Percentiles rank a stretch among this genome's conserved stretches.
Conservation (phyloP, 2,888 invertebrate genomes). For the Allolobophora icterica region DNA sequence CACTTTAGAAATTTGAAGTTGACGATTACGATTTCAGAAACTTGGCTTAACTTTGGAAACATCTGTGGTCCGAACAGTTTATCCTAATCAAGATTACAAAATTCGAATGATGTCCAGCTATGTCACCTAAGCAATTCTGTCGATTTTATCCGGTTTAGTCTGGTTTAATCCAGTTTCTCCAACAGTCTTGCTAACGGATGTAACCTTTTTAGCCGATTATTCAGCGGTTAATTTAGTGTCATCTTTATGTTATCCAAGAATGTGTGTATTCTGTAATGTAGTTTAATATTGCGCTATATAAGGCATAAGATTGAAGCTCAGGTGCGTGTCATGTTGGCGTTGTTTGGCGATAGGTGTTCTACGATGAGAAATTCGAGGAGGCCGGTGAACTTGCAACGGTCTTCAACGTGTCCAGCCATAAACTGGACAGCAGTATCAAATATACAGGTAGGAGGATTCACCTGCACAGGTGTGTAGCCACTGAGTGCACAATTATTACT, state of each 20-base stretch:
- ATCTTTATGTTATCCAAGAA: too few relatives aligned
- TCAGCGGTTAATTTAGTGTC: not conserved
- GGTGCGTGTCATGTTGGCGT: not conserved
- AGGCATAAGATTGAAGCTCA: not conserved
- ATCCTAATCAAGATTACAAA: too few relatives aligned
- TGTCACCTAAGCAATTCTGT: not conserved
- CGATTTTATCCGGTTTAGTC: not conserved
- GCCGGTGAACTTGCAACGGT: slow-evolving; percentile 28
- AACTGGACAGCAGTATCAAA: slow-evolving; percentile 32
- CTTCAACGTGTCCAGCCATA: not conserved
- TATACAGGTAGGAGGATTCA: slow-evolving; percentile 27
- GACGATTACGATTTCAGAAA: not conserved
- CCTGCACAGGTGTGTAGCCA: too few relatives aligned
- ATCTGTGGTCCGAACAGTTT: not conserved
- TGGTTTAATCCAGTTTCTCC: too few relatives aligned
- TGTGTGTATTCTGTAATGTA: too few relatives aligned
- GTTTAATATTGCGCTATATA: not conserved
- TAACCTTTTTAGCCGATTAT: too few relatives aligned
- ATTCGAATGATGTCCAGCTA: too few relatives aligned
- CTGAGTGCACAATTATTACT: not conserved
- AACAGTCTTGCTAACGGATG: not conserved
- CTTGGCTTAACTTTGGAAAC: not conserved
- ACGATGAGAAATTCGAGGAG: slow-evolving; percentile 33
- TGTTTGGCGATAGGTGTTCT: slow-evolving; percentile 21
- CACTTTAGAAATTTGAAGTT: too few relatives aligned